A percentile compares a stretch with the other conserved stretches of the same genome.
phyloP scores from a whole-genome alignment of 2,888 invertebrate species.

The Lysandra coridon region DNA sequence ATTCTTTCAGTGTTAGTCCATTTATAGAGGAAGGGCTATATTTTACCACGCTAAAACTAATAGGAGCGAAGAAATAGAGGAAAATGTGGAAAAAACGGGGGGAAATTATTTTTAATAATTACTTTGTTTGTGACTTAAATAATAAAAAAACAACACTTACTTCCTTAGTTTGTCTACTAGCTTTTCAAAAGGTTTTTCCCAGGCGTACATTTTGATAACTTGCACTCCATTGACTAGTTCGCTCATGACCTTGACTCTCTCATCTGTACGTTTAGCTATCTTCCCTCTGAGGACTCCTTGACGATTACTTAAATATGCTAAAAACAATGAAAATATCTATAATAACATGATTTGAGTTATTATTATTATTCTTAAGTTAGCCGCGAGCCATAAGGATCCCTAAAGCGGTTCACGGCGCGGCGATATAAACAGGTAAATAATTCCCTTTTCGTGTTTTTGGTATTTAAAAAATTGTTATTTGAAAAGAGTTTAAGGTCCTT shows the following conservation, averaged over 20 bases:
- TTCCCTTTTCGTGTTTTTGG: neutral
- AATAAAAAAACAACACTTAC: constrained; percentile 65
- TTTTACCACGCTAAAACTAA: no score
- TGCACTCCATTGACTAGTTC: constrained; percentile 89
- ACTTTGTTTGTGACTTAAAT: neutral
- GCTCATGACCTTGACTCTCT: constrained; percentile 88
- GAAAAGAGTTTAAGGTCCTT: neutral
- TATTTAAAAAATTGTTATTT: neutral
- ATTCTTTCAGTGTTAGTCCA: no score
- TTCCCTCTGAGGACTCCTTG: constrained; percentile 77
- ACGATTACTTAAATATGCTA: constrained; percentile 70
- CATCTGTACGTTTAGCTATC: constrained; percentile 86
- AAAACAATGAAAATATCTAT: constrained; percentile 40
- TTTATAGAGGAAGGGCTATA: no score
- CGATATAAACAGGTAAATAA: neutral
- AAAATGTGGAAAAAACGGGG: no score
- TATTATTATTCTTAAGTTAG: neutral
- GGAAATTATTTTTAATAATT: neutral
- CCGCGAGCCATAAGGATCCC: neutral
- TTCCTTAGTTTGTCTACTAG: constrained; percentile 84
- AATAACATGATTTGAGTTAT: neutral
- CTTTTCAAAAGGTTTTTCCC: constrained; percentile 89
- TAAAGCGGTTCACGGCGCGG: neutral
- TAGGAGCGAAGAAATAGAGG: no score
- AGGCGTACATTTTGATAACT: constrained; percentile 93